A percentile compares a stretch with the other conserved stretches of the same genome.
Conservation (phyloP, 2,888 invertebrate genomes). For the Lepas anatifera region DNA sequence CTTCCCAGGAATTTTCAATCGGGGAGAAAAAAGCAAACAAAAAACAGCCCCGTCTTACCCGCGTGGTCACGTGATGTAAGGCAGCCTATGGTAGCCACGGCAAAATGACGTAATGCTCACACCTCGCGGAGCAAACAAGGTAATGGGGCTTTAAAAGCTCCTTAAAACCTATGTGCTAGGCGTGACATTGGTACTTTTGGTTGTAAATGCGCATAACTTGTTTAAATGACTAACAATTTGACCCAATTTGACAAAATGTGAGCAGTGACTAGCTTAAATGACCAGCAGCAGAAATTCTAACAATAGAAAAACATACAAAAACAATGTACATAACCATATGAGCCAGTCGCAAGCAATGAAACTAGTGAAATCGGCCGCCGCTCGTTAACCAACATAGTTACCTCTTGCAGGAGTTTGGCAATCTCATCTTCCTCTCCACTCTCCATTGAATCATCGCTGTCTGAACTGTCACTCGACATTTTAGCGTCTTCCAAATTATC, state of each 20-base stretch:
- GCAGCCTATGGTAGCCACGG: too few species aligned
- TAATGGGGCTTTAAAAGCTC: too few species aligned
- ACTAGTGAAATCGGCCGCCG: background rate
- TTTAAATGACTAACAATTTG: too few species aligned
- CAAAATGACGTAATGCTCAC: too few species aligned
- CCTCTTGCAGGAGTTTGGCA: background rate
- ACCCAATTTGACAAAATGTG: background rate
- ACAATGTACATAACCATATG: background rate
- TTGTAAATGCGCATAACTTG: too few species aligned
- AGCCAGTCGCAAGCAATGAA: background rate
- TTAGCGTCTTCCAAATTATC: background rate
- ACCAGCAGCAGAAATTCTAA: background rate
- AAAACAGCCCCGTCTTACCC: too few species aligned
- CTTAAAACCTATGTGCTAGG: too few species aligned
- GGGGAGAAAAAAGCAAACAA: too few species aligned
- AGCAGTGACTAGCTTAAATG: background rate
- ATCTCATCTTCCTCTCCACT: background rate
- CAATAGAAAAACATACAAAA: background rate
- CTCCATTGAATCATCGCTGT: background rate
- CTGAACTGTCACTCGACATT: background rate
- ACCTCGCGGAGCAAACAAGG: too few species aligned
- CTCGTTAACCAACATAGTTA: background rate
- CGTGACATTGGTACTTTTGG: too few species aligned
- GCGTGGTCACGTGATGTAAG: too few species aligned
- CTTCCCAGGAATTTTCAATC: too few species aligned